A percentile compares a stretch with the other conserved stretches of the same genome.
These are phyloP conservation scores for Operophtera brumata DNA, from an alignment of 2,888 invertebrate genomes.

Conservation along the genomic window DNA sequence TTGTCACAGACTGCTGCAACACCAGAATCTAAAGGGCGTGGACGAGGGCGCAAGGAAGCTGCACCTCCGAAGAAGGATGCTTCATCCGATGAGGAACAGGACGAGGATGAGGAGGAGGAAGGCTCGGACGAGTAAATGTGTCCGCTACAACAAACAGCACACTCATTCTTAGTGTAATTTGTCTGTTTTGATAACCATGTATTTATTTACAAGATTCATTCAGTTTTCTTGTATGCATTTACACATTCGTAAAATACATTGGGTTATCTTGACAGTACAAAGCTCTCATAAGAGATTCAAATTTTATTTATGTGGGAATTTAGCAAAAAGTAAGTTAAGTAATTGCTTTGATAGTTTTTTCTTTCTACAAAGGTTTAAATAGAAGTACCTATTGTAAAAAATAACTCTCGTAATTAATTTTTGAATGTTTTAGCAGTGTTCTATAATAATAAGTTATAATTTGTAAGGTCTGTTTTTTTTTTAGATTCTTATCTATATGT, in stretches of 20 bases:
- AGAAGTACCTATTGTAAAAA: slow-evolving; percentile 39
- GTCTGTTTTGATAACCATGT: slow-evolving; percentile 69
- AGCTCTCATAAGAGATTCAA: slow-evolving; percentile 65
- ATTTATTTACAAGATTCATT: slow-evolving; percentile 30
- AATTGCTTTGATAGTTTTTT: slow-evolving; percentile 36
- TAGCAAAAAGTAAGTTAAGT: slow-evolving; percentile 46
- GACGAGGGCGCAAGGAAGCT: slow-evolving; percentile 74
- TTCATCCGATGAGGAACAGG: slow-evolving; percentile 75
- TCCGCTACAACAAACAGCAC: slow-evolving; percentile 51
- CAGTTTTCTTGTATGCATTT: slow-evolving; percentile 21
- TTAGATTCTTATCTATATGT: slow-evolving; percentile 75
- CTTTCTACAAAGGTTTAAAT: slow-evolving; percentile 40
- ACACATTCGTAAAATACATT: slow-evolving; percentile 35
- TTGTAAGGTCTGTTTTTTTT: slow-evolving; percentile 73
- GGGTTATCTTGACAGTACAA: slow-evolving; percentile 72
- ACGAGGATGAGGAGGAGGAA: slow-evolving; percentile 75
- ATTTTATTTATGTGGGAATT: slow-evolving; percentile 65
- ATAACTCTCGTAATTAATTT: slow-evolving; percentile 69
- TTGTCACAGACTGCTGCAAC: slow-evolving; percentile 56
- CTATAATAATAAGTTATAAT: slow-evolving; percentile 77
- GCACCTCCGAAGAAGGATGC: slow-evolving; percentile 75
- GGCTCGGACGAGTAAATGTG: slow-evolving; percentile 75
- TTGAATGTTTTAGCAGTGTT: slow-evolving; percentile 69
- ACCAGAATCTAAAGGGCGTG: slow-evolving; percentile 71
- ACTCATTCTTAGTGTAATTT: slow-evolving; percentile 74